Evolutionary conservation across 2,113 vertebrate genomes (phyloP).

Genomic region (Ailurus styani): DNA sequence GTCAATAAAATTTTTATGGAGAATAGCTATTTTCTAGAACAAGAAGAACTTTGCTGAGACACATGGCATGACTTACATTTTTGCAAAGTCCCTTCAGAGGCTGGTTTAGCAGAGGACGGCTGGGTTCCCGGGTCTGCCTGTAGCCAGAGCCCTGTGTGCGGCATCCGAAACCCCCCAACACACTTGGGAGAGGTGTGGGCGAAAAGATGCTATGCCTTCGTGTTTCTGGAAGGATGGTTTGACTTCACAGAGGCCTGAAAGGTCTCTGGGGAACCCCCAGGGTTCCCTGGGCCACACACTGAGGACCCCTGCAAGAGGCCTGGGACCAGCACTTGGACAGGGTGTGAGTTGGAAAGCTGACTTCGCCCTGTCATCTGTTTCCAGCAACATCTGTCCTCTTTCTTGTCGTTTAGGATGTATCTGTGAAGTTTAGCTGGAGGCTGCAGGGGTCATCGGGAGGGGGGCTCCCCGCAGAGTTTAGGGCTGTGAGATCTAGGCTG

Average conservation of each 20-base stretch:
- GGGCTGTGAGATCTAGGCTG: too few species aligned
- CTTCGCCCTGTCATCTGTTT: not conserved
- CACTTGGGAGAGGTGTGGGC: not conserved
- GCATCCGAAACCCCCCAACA: not conserved
- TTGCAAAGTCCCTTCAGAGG: not conserved
- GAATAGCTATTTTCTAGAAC: not conserved
- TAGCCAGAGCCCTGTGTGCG: rapidly evolving
- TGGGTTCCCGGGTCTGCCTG: not conserved
- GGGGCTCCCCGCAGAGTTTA: not conserved
- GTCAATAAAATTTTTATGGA: not conserved
- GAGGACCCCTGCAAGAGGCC: not conserved
- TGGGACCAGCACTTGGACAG: too few species aligned
- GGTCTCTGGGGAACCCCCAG: not conserved
- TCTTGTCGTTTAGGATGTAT: not conserved
- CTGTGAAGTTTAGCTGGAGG: not conserved
- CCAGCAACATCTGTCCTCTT: not conserved
- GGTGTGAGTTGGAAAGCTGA: not conserved
- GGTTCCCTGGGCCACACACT: not conserved
- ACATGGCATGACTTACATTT: not conserved
- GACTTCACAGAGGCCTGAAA: too few species aligned
- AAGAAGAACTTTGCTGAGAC: not conserved
- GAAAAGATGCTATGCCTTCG: not conserved
- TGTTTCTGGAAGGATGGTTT: too few species aligned
- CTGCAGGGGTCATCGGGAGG: not conserved
- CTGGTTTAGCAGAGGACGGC: not conserved